A percentile compares a stretch with the other conserved stretches of the same genome.
phyloP scores from a whole-genome alignment of 53 echinoderm and acorn worm species.

The Antedon mediterranea region DNA sequence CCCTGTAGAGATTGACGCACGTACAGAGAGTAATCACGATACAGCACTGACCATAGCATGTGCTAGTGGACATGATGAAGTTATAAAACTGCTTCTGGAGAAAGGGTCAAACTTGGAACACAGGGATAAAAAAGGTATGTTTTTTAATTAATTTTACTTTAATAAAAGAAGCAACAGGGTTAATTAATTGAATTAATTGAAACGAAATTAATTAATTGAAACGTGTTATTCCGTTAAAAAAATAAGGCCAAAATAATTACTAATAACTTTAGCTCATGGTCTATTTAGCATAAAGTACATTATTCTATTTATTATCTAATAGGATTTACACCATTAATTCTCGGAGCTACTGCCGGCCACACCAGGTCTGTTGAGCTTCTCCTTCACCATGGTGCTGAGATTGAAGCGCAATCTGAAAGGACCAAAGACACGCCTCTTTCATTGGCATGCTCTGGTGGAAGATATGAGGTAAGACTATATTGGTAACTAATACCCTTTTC shows the following conservation, averaged over 20 bases:
- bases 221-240: too few species aligned
- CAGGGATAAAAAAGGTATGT: slow-evolving; percentile 89
- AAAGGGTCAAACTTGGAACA: slow-evolving; percentile 85
- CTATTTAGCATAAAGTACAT: too few species aligned
- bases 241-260: too few species aligned
- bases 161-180: too few species aligned
- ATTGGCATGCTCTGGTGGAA: slow-evolving; percentile 86
- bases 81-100: slow-evolving; percentile 81
- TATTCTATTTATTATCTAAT: too few species aligned
- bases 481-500: too few species aligned
- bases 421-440: slow-evolving; percentile 97
- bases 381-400: slow-evolving; percentile 64
- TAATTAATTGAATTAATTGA: too few species aligned
- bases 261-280: too few species aligned
- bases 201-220: too few species aligned
- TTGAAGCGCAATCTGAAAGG: slow-evolving; percentile 94
- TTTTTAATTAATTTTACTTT: background rate
- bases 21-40: slow-evolving; percentile 99
- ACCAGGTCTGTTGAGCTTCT: slow-evolving; percentile 87
- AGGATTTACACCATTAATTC: slow-evolving; percentile 98
- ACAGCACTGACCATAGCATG: slow-evolving; percentile 95
- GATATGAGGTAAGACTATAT: slow-evolving; percentile 81
- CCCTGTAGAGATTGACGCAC: slow-evolving; percentile 96
- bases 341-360: slow-evolving; percentile 92
- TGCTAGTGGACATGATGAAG: slow-evolving; percentile 87